Conservation (phyloP, 2,113 vertebrate species). For the Propithecus coquereli region DNA sequence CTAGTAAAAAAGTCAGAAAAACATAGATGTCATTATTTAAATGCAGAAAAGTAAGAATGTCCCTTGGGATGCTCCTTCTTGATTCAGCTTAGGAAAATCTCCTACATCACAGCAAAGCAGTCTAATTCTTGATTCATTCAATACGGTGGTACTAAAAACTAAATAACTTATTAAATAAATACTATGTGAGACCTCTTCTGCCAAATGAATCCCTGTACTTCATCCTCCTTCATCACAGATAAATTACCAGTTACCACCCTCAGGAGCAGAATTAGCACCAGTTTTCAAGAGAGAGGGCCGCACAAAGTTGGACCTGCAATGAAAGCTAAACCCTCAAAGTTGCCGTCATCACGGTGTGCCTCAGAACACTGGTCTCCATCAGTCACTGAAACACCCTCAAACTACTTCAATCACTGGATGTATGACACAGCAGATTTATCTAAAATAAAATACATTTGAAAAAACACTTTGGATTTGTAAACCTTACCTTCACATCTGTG, state of each 20-base stretch:
- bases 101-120: too few relatives aligned
- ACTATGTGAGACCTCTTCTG: neutral
- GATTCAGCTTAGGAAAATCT: neutral
- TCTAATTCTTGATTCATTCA: neutral
- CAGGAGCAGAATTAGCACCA: neutral
- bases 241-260: neutral
- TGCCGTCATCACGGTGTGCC: accelerated
- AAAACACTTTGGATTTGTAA: neutral
- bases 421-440: accelerated
- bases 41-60: neutral
- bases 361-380: neutral
- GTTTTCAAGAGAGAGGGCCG: neutral
- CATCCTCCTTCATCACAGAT: neutral
- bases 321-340: neutral
- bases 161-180: neutral
- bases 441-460: neutral
- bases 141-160: neutral
- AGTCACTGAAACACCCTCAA: too few relatives aligned
- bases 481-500: conserved; percentile 90
- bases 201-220: neutral
- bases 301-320: neutral
- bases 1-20: conserved; percentile 71
- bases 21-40: neutral
- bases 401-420: neutral
- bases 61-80: neutral